Evolutionary conservation across 2,797 vertebrate species (phyloP).

Genomic region (Sciaenops ocellatus): DNA sequence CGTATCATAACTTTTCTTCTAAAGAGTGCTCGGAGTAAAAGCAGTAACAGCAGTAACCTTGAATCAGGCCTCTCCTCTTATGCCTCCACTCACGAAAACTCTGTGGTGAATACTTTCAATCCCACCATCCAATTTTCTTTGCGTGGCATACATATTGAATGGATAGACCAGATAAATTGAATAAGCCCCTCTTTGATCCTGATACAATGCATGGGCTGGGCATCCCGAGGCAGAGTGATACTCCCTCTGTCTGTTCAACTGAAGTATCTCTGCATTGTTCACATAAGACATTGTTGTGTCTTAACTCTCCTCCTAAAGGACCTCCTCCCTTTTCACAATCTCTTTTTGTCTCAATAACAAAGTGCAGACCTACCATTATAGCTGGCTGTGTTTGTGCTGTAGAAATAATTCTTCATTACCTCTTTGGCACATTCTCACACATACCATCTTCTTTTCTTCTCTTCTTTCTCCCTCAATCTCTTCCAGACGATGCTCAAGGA

Average conservation of each 20-base stretch:
- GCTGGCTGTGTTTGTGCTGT: constrained; percentile 39
- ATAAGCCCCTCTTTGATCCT: constrained; percentile 70
- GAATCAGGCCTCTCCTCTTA: constrained; percentile 43
- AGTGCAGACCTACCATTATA: constrained; percentile 32
- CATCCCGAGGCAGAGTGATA: constrained; percentile 43
- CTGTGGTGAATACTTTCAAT: constrained; percentile 57
- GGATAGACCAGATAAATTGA: constrained; percentile 53
- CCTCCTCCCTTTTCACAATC: constrained; percentile 21
- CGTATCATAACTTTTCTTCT: constrained; percentile 48
- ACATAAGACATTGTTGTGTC: constrained; percentile 23
- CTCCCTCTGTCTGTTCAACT: constrained; percentile 41
- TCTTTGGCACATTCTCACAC: constrained; percentile 34
- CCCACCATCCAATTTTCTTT: constrained; percentile 59
- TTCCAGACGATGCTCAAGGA: constrained; percentile 96
- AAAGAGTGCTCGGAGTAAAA: constrained; percentile 52
- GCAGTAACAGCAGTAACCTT: constrained; percentile 61
- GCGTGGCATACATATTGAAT: constrained; percentile 62
- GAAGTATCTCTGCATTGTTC: constrained; percentile 33
- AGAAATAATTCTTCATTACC: constrained; percentile 36
- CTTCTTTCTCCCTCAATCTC: constrained; percentile 54
- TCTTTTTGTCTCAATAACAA: constrained; percentile 43
- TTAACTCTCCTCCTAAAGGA: constrained; percentile 11
- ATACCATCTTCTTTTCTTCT: background rate
- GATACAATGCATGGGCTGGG: constrained; percentile 53
- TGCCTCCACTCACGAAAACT: constrained; percentile 37